Base-by-base conservation (phyloP, 1,140 invertebrate genomes). In the Brachionus koreanus region DNA sequence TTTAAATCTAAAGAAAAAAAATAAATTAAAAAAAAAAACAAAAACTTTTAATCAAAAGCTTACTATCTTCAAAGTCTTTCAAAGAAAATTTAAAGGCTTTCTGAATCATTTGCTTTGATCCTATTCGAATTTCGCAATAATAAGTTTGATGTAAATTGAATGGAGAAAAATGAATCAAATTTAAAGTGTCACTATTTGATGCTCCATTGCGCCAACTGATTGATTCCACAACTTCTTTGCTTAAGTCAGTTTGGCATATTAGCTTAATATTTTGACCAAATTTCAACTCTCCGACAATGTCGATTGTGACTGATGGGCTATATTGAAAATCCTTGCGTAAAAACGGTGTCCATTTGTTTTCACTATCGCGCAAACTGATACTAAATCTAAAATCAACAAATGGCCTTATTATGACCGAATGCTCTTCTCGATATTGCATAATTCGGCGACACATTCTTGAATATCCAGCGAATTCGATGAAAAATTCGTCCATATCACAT, bases 381-480 rank as follows among this genome's bases (percentile, higher is more conserved):
- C 49, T 79, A 79, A 79, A 79, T 19, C 76, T 25, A 42, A 42
- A 79, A 35, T 79, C 76, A 19, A 79, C 57, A 43, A 61, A 79
- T 65, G 76, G 76, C 5, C 39, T 57, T 61, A 79, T 79, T 10
- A 42, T 61, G 12, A 79, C 76, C 3, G 35, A 39, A 39, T 79
- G 76, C 12, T 43, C 39, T 10, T 79, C 29, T 33, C 76, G 9
- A 35, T 79, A 79, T 12, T 79, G 23, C 61, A 79, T 37, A n/a
- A 79, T 61, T 12, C 76, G 10, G 0, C 49, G 46, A 79, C 76
- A 79, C 33, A 61, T 19, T 39, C 76, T 37, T 25, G 33, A 52
- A 29, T 79, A 79, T 37, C 76, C 76, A 65, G 35, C 16, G 5
- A 79, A 42, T 12, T 79, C 61, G 16, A 49, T 43, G 5, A 79